A percentile compares a stretch with the other conserved stretches of the same genome.
Evolutionary conservation across 2,888 invertebrate species (phyloP).

Genomic region (Microplitis deprimator): DNA sequence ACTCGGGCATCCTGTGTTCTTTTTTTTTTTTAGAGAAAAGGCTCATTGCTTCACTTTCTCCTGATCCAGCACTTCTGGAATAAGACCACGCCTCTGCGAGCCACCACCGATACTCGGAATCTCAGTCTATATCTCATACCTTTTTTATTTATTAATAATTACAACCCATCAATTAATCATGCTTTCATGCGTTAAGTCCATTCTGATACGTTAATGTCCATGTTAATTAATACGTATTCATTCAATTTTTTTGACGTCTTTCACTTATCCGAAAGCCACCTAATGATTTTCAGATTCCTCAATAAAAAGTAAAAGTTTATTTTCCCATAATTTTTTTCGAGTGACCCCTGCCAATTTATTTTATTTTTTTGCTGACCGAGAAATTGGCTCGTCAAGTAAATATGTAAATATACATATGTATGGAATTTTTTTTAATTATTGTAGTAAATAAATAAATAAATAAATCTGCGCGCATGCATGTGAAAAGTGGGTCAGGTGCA

Average conservation of each 20-base stretch:
- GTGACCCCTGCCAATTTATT: neutral
- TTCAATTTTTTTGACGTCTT: neutral
- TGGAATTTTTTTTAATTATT: slow-evolving; percentile 35
- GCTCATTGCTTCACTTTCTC: slow-evolving; percentile 64
- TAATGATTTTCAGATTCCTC: slow-evolving; percentile 10
- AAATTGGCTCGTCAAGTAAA: neutral
- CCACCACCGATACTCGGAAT: too few species aligned
- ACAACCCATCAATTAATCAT: neutral
- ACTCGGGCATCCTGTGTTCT: slow-evolving; percentile 34
- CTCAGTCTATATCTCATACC: too few species aligned
- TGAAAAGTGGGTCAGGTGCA: slow-evolving; percentile 60
- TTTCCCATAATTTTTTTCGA: neutral
- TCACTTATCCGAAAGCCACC: neutral
- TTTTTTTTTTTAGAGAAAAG: slow-evolving; percentile 46
- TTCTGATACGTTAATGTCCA: neutral
- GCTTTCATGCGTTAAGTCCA: neutral
- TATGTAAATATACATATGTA: neutral
- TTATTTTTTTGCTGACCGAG: neutral
- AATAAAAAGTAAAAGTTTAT: neutral
- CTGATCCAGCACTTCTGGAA: slow-evolving; percentile 39
- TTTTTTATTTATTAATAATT: neutral
- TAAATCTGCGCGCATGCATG: slow-evolving; percentile 30
- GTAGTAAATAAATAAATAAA: slow-evolving; percentile 25
- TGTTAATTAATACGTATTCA: neutral
- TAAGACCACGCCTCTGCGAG: slow-evolving; percentile 45